phyloP scores from a whole-genome alignment of 1,140 invertebrate species.

The Drosophila kurseongensis region DNA sequence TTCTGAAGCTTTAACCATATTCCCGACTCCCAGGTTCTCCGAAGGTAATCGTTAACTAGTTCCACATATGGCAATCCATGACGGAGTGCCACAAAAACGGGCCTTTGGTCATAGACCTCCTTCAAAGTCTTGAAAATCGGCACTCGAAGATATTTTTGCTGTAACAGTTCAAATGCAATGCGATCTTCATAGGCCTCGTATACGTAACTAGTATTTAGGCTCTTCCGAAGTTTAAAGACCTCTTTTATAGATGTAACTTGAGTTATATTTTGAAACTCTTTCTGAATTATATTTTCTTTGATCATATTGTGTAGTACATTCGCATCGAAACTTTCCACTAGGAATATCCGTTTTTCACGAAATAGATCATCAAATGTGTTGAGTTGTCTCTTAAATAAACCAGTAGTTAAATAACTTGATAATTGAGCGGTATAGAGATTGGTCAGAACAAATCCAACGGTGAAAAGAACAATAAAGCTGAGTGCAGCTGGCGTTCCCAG shows the following conservation, averaged over 20 bases:
- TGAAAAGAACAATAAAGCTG: constrained; percentile 15
- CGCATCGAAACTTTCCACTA: constrained; percentile 27
- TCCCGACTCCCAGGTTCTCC: constrained; percentile 32
- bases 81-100: constrained; percentile 17
- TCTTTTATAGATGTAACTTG: not conserved
- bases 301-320: constrained; percentile 11
- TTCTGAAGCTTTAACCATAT: constrained; percentile 12
- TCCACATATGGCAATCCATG: constrained; percentile 35
- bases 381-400: constrained; percentile 22
- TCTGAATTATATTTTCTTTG: constrained; percentile 6
- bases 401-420: constrained; percentile 24
- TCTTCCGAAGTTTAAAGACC: constrained; percentile 20
- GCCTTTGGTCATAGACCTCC: constrained; percentile 24
- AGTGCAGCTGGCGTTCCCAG: constrained; percentile 10
- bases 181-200: constrained; percentile 36
- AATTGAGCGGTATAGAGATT: constrained; percentile 30
- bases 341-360: not conserved
- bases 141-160: constrained; percentile 32
- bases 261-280: constrained; percentile 8
- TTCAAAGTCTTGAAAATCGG: constrained; percentile 17
- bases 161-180: constrained; percentile 18
- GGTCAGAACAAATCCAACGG: constrained; percentile 22
- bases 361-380: constrained; percentile 29
- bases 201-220: constrained; percentile 12
- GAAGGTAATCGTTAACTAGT: constrained; percentile 29